Base-by-base conservation (phyloP, 1,140 invertebrate species). In the Phymastichus coffea region DNA sequence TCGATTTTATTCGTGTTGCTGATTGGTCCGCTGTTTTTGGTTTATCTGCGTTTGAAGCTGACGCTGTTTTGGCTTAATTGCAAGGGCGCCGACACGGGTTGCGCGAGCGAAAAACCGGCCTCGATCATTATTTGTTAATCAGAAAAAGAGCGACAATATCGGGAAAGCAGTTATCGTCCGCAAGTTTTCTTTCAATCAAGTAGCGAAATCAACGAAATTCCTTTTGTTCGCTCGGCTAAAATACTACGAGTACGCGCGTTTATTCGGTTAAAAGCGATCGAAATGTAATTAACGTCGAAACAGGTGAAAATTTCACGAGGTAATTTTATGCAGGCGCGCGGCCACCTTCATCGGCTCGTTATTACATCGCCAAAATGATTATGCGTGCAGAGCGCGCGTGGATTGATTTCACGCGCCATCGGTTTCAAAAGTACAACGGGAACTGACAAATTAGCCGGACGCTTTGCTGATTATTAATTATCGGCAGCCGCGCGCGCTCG, bases 401-500 rank as follows among this genome's bases (percentile, higher is more conserved):
- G 37, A 10, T 7, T 22, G 44, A 52, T 59, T 53, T 14, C 28
- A 52, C 22, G 40, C 28, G 8, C 12, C 14, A 52, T 52, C 28
- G 28, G 35, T 0, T 33, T n/a, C 37, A 4, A 10, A 51, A 58
- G 57, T 41, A 41, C 20, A 20, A 46, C 10, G 7, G 9, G 30
- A 38, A 46, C 44, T 46, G 57, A 59, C 30, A 22, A 38, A 59
- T 59, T 52, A 59, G 40, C 30, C 2, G 28, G 46, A 4, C 22
- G 48, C 57, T 59, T 59, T 46, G 48, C 37, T 40, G 22, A 59
- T 53, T 59, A 59, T 59, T 59, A 59, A 59, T 59, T 52, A 59
- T 46, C 22, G 41, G 6, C 14, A 14, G 8, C 37, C 26, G 23
- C n/a, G n/a, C n/a, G n/a, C n/a, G n/a, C n/a, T n/a, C n/a, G n/a